Percentiles rank a stretch among this genome's conserved stretches.
Conservation (phyloP, 2,888 invertebrate species). For the Pyrrhia umbra region DNA sequence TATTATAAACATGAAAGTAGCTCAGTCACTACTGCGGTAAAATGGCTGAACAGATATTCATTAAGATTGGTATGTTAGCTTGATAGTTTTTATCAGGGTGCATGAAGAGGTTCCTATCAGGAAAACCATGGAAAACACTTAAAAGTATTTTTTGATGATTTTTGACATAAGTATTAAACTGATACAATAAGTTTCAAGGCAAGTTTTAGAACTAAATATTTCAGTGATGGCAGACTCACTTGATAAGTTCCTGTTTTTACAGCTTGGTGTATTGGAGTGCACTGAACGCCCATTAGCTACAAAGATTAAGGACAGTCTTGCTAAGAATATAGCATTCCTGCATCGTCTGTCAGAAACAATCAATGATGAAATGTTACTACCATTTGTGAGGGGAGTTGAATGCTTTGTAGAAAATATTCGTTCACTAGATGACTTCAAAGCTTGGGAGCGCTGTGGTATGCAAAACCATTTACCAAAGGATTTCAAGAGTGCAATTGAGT, state of each 20-base stretch:
- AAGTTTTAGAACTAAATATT: neutral
- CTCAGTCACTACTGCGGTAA: too few relatives aligned
- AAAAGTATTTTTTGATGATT: too few relatives aligned
- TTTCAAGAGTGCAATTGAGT: slow-evolving; percentile 86
- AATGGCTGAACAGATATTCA: too few relatives aligned
- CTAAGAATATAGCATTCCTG: slow-evolving; percentile 84
- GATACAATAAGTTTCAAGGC: too few relatives aligned
- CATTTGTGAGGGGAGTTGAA: slow-evolving; percentile 85
- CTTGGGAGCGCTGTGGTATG: slow-evolving; percentile 86
- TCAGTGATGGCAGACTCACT: neutral
- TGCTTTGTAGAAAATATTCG: slow-evolving; percentile 84
- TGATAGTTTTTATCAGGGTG: too few relatives aligned
- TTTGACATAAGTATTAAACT: neutral
- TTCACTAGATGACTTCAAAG: slow-evolving; percentile 85
- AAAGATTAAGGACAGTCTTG: slow-evolving; percentile 82
- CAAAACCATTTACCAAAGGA: slow-evolving; percentile 84
- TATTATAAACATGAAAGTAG: too few relatives aligned
- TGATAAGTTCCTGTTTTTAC: slow-evolving; percentile 60
- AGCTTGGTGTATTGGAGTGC: slow-evolving; percentile 86
- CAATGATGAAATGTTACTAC: slow-evolving; percentile 84
- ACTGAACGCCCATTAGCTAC: slow-evolving; percentile 82
- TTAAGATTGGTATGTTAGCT: too few relatives aligned
- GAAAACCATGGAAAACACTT: too few relatives aligned
- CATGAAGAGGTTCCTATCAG: too few relatives aligned
- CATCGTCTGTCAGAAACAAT: slow-evolving; percentile 85